These are phyloP conservation scores for Nephrotoma appendiculata DNA, from an alignment of 2,888 invertebrate species.

Conservation along the genomic window DNA sequence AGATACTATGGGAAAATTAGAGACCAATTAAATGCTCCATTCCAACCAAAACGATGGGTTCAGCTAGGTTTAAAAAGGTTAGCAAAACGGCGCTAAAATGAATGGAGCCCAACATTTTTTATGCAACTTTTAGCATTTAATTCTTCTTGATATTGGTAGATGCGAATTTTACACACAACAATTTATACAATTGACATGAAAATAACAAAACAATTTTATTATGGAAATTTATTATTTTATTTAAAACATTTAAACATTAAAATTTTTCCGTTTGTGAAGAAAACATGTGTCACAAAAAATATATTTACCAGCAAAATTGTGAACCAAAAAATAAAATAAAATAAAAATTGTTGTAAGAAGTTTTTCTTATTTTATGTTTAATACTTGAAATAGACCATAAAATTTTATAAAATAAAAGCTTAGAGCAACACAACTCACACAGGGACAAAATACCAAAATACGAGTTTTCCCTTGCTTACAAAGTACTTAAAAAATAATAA, in stretches of 20 bases:
- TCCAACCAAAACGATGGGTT: too few species aligned
- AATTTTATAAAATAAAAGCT: not conserved
- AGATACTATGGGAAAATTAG: too few species aligned
- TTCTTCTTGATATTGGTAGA: too few species aligned
- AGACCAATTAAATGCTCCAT: too few species aligned
- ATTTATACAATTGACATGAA: not conserved
- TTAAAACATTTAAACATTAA: not conserved
- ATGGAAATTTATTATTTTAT: conserved; percentile 2
- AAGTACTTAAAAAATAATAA: not conserved
- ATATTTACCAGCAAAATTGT: not conserved
- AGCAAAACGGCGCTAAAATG: too few species aligned
- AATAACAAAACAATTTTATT: conserved; percentile 3
- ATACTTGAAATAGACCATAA: not conserved
- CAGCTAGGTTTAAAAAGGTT: too few species aligned
- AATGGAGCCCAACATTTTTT: too few species aligned
- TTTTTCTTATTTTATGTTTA: not conserved
- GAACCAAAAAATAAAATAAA: not conserved
- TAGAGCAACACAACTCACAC: not conserved
- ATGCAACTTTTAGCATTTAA: too few species aligned
- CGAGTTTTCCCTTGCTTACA: not conserved
- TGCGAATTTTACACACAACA: not conserved
- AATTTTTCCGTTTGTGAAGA: not conserved
- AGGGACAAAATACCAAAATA: not conserved
- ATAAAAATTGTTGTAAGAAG: not conserved
- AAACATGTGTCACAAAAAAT: conserved; percentile 3